These are phyloP conservation scores for Forbesichthys agassizii DNA, from an alignment of 2,113 vertebrate genomes.

Conservation along the genomic window DNA sequence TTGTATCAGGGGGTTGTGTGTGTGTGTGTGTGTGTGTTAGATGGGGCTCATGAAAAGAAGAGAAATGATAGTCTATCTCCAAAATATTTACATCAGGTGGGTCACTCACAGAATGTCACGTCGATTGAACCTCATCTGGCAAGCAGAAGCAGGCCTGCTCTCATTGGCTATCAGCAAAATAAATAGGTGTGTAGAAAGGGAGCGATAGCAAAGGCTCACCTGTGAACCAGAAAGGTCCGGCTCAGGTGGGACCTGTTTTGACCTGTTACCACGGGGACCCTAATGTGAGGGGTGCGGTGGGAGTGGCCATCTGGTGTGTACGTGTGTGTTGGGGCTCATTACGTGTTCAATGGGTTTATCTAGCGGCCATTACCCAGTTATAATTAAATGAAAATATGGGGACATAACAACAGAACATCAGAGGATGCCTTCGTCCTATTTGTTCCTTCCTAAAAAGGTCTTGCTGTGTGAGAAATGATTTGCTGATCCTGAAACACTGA, in stretches of 20 bases:
- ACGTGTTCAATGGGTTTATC: constrained; percentile 34
- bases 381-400: constrained; percentile 2
- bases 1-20: neutral
- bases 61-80: constrained; percentile 18
- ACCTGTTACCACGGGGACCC: constrained; percentile 70
- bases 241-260: constrained; percentile 75
- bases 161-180: constrained; percentile 54
- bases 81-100: constrained; percentile 63
- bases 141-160: constrained; percentile 63
- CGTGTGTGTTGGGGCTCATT: constrained; percentile 27
- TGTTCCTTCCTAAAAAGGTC: no score
- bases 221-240: constrained; percentile 63
- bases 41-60: constrained; percentile 29
- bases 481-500: no score
- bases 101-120: constrained; percentile 43
- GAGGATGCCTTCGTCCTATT: no score
- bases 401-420: no score
- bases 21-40: constrained; percentile 10
- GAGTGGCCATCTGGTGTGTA: constrained; percentile 60
- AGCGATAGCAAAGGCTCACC: constrained; percentile 57
- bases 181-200: constrained; percentile 29
- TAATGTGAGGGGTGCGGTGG: constrained; percentile 41
- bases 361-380: constrained; percentile 40
- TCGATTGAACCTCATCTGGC: constrained; percentile 67
- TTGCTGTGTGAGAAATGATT: no score